Percentiles rank a stretch among this genome's conserved stretches.
Evolutionary conservation across 2,888 invertebrate genomes (phyloP).

Genomic region (Entomobrya multifasciata): DNA sequence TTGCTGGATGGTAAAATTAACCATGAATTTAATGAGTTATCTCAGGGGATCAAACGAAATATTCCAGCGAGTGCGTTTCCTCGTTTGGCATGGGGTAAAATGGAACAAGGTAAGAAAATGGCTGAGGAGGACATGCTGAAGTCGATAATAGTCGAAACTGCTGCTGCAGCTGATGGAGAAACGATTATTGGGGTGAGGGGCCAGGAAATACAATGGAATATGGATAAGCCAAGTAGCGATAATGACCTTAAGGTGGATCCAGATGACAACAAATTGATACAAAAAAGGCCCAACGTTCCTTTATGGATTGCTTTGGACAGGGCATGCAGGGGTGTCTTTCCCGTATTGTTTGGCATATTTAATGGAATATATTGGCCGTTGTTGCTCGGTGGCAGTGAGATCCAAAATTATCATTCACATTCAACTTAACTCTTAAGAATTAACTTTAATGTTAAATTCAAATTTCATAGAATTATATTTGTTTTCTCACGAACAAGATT

Average conservation of each 20-base stretch:
- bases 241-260: background rate
- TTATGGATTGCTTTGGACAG: conserved; percentile 16
- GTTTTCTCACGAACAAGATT: too few relatives aligned
- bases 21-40: too few relatives aligned
- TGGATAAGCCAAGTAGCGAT: background rate
- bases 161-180: too few relatives aligned
- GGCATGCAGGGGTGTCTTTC: background rate
- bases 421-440: background rate
- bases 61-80: background rate
- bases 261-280: background rate
- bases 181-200: too few relatives aligned
- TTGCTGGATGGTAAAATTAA: too few relatives aligned
- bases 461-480: too few relatives aligned
- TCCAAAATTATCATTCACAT: background rate
- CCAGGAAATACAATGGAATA: too few relatives aligned
- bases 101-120: background rate
- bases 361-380: conserved; percentile 42
- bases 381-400: background rate
- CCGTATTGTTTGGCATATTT: conserved; percentile 10
- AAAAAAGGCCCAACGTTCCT: background rate
- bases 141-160: background rate
- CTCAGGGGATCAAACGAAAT: background rate
- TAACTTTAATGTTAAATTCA: too few relatives aligned
- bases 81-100: background rate
- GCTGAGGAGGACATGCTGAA: too few relatives aligned